Base-by-base conservation (phyloP, 1,140 invertebrate species). In the Brachionus manjavacas region DNA sequence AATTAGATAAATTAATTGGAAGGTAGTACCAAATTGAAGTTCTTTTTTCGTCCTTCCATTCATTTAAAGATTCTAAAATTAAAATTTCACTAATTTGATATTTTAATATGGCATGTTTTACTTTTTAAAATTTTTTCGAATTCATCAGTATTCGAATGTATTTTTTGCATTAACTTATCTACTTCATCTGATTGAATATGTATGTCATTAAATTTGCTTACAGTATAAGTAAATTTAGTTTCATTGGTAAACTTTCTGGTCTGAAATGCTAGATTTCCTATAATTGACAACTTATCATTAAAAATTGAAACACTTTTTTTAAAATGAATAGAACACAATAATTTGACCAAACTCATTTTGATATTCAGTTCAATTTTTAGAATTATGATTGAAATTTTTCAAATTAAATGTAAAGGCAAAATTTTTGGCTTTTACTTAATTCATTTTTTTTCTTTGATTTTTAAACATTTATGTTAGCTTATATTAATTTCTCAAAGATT, bases 121-220 rank as follows among this genome's bases (percentile, higher is more conserved):
- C 72, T 49, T 46, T 20, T 25, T 49, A 76, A 25, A 23, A 25
- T 20, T 23, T 46, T 25, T 76, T 76, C 72, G 25, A 76, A 76
- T 49, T 49, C n/a, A 11, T 35, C 20, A 12, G 20, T 25, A 46
- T 76, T 35, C 49, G 72, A 76, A 12, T 76, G 23, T 14, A 28
- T 25, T 49, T 76, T 23, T 46, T 76, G 8, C n/a, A 76, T 49
- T 28, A 76, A 3, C 49, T 76, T 46, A 49, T 25, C 31, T 14
- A 76, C 3, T 20, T 76, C n/a, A 31, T 76, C 11, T 2, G 72
- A 76, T 49, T 46, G 41, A 46, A 76, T 76, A 23, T 76, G 72
- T 28, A 76, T 23, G 25, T 76, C 72, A 76, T 76, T 76, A 46
- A 76, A 76, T 49, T 76, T 76, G n/a, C 23, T 76, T 3, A 76